These are phyloP conservation scores for Paralichthys olivaceus DNA, from an alignment of 2,113 vertebrate species.

Conservation along the genomic window DNA sequence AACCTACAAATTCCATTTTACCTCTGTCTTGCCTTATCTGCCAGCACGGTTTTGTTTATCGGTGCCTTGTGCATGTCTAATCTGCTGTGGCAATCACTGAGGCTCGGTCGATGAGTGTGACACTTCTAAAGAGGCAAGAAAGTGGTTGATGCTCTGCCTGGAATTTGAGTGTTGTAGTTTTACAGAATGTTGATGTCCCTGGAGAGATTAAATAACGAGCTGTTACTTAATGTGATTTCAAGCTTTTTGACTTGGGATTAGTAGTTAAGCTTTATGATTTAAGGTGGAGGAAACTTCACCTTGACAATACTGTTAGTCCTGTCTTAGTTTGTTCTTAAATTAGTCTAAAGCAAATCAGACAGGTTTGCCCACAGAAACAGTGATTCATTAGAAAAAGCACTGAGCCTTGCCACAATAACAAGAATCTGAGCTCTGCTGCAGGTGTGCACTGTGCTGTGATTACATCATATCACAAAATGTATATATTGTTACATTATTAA, in stretches of 20 bases:
- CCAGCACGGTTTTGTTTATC: constrained; percentile 18
- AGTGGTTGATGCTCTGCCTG: background rate
- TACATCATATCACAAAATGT: background rate
- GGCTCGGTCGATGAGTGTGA: background rate
- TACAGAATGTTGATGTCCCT: background rate
- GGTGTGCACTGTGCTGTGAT: background rate
- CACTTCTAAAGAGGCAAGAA: constrained; percentile 1
- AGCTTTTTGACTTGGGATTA: background rate
- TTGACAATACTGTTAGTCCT: background rate
- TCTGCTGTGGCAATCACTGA: constrained; percentile 10
- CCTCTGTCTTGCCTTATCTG: constrained; percentile 7
- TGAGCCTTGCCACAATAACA: background rate
- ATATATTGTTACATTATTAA: background rate
- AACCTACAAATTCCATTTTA: background rate
- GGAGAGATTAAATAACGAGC: background rate
- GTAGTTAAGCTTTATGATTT: background rate
- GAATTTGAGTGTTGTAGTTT: constrained; percentile 9
- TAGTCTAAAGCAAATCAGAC: background rate
- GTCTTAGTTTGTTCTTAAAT: background rate
- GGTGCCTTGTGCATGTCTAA: constrained; percentile 12
- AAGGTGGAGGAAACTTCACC: background rate
- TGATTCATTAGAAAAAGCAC: background rate
- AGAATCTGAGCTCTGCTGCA: background rate
- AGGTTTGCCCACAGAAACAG: background rate
- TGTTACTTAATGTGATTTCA: background rate